A percentile compares a stretch with the other conserved stretches of the same genome.
Conservation (phyloP, 2,797 vertebrate species). For the Tapirus indicus region DNA sequence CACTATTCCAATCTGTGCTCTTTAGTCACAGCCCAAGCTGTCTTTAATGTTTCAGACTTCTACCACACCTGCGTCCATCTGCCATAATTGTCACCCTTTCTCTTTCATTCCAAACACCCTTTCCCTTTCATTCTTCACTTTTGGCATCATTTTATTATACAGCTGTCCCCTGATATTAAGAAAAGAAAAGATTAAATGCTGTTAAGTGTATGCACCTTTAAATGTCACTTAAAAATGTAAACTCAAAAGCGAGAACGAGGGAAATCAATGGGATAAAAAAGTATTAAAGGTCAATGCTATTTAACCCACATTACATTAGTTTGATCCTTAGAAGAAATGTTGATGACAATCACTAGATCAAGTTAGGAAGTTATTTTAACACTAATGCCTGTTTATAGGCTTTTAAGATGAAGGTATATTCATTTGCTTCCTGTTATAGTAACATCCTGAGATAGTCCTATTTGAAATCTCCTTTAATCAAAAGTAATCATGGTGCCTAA, state of each 20-base stretch:
- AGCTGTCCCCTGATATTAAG: slow-evolving; percentile 8
- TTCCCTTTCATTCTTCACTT: not conserved
- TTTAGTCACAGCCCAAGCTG: not conserved
- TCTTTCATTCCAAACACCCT: not conserved
- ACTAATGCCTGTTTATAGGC: slow-evolving; percentile 81
- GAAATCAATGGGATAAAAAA: slow-evolving; percentile 83
- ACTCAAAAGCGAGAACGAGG: slow-evolving; percentile 76
- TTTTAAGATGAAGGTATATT: slow-evolving; percentile 84
- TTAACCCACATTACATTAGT: slow-evolving; percentile 83
- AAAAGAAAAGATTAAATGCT: slow-evolving; percentile 62
- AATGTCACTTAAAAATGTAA: slow-evolving; percentile 78
- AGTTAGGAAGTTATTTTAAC: slow-evolving; percentile 85
- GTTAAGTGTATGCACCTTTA: slow-evolving; percentile 71
- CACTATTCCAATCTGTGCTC: not conserved
- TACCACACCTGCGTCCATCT: not conserved
- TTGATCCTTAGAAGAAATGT: slow-evolving; percentile 80
- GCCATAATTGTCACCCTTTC: not conserved
- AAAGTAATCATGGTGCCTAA: slow-evolving; percentile 65
- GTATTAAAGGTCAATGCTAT: slow-evolving; percentile 85
- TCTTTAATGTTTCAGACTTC: not conserved
- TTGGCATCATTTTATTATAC: slow-evolving; percentile 16
- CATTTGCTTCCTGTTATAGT: slow-evolving; percentile 78
- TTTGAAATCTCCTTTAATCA: slow-evolving; percentile 78
- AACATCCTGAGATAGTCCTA: slow-evolving; percentile 77
- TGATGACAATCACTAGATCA: slow-evolving; percentile 84